Evolutionary conservation across 1,140 invertebrate genomes (phyloP).

Genomic region (Conopomorpha cramerella): DNA sequence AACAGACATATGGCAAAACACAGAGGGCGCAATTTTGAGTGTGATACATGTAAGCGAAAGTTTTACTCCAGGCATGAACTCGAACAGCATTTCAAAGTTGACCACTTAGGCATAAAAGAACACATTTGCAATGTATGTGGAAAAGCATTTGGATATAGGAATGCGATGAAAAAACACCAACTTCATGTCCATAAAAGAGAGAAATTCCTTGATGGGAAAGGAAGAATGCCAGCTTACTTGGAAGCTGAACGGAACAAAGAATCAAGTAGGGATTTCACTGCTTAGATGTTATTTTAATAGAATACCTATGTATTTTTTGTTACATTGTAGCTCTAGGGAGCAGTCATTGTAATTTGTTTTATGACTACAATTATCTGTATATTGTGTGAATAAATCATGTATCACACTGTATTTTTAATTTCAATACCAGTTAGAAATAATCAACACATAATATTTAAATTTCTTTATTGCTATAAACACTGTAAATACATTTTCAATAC

Average conservation of each 20-base stretch:
- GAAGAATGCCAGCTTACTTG: constrained; percentile 32
- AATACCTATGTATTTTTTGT: no score
- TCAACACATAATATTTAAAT: no score
- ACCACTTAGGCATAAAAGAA: constrained; percentile 56
- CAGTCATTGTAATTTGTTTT: no score
- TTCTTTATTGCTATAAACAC: no score
- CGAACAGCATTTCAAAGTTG: constrained; percentile 33
- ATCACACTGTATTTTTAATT: no score
- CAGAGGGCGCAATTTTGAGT: constrained; percentile 6
- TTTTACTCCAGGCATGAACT: constrained; percentile 5
- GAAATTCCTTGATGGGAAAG: constrained; percentile 18
- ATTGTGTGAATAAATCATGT: no score
- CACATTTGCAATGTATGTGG: constrained; percentile 57
- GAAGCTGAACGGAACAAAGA: constrained; percentile 9
- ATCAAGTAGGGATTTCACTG: background rate
- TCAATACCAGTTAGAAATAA: no score
- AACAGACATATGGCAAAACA: constrained; percentile 10
- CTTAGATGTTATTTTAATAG: no score
- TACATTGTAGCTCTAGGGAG: no score
- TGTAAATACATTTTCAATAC: no score
- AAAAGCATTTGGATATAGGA: constrained; percentile 56
- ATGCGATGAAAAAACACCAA: constrained; percentile 58
- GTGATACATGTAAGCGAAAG: constrained; percentile 7
- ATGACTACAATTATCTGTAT: no score
- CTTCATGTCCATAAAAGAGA: constrained; percentile 52